Conservation (phyloP, 64 coral and sea anemone genomes). For the Pocillopora damicornis region DNA sequence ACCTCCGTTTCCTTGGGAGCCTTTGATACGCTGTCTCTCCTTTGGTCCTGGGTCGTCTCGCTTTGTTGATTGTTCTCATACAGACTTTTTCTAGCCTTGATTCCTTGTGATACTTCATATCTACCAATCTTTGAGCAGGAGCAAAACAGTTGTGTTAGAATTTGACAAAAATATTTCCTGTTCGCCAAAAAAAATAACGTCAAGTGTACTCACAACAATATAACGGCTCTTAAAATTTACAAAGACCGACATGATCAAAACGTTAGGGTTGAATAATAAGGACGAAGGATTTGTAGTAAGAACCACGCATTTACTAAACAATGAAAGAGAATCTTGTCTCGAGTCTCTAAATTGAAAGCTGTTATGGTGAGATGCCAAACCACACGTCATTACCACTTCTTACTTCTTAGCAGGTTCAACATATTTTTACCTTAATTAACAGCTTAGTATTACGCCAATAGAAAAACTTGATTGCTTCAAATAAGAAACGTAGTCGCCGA, state of each 20-base stretch:
- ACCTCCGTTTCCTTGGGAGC: neutral
- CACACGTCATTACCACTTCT: too few relatives aligned
- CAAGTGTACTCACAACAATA: neutral
- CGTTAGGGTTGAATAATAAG: too few relatives aligned
- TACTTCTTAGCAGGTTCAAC: too few relatives aligned
- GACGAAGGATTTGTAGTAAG: too few relatives aligned
- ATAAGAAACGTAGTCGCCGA: too few relatives aligned
- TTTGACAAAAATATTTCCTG: neutral
- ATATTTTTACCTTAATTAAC: too few relatives aligned
- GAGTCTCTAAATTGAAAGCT: too few relatives aligned
- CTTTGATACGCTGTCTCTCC: neutral
- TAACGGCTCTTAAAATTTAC: neutral
- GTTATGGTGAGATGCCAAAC: too few relatives aligned
- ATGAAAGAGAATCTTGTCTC: too few relatives aligned
- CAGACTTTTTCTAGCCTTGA: constrained; percentile 12
- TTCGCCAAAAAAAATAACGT: neutral
- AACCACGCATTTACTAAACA: too few relatives aligned
- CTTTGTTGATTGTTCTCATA: constrained; percentile 19
- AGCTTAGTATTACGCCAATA: too few relatives aligned
- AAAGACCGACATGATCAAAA: neutral
- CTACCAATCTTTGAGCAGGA: neutral
- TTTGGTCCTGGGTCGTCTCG: neutral
- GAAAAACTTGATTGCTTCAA: too few relatives aligned
- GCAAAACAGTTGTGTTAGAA: neutral
- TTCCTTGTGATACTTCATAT: constrained; percentile 18